Evolutionary conservation across 1,140 invertebrate species (phyloP).

Genomic region (Maconellicoccus hirsutus): DNA sequence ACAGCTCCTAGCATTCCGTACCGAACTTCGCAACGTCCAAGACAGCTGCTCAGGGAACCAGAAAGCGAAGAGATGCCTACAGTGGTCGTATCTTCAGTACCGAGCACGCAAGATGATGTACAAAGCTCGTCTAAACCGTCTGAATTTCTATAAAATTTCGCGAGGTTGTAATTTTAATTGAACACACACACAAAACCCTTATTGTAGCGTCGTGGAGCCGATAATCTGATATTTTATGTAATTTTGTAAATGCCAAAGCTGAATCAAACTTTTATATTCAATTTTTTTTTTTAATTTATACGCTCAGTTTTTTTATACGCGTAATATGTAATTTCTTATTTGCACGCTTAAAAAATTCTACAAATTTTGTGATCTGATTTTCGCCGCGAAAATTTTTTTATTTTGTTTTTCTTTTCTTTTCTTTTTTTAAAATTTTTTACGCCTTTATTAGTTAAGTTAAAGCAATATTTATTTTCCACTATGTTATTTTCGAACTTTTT

Average conservation of each 20-base stretch:
- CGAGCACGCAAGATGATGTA: not conserved
- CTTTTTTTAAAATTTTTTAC: not conserved
- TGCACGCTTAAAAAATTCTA: not conserved
- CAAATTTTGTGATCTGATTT: constrained; percentile 9
- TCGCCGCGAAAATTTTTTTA: not conserved
- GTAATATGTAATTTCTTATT: not conserved
- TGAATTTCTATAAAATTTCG: not conserved
- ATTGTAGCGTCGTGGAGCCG: too few relatives aligned
- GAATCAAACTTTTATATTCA: not conserved
- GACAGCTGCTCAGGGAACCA: not conserved
- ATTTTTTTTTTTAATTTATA: not conserved
- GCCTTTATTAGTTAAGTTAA: not conserved
- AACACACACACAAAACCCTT: too few relatives aligned
- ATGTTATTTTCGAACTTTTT: not conserved
- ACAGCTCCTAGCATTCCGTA: not conserved
- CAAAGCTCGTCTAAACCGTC: not conserved
- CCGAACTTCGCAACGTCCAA: not conserved
- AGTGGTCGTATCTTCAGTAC: not conserved
- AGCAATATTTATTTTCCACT: constrained; percentile 4
- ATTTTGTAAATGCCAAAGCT: not conserved
- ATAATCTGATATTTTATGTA: not conserved
- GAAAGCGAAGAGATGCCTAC: not conserved
- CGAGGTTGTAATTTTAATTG: not conserved
- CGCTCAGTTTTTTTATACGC: not conserved
- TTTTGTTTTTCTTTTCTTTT: not conserved